phyloP scores from a whole-genome alignment of 2,797 vertebrate genomes.

The Gambelia wislizenii region DNA sequence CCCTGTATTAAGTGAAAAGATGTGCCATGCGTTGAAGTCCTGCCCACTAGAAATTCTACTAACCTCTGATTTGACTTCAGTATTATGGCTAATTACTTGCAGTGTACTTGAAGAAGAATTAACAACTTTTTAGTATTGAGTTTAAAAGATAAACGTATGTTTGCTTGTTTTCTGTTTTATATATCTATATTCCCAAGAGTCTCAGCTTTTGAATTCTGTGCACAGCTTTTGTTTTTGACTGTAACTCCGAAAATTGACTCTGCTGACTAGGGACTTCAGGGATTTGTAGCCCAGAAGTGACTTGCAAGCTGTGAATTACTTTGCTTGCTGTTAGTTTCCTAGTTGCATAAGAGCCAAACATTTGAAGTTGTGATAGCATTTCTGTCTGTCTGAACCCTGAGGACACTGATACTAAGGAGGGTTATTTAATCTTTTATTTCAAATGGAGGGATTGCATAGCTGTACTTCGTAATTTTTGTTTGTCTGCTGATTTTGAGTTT shows the following conservation, averaged over 20 bases:
- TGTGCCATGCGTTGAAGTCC: background rate
- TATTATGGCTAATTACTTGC: background rate
- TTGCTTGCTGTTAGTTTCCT: background rate
- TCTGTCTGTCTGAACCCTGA: rapidly evolving
- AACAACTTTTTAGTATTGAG: too few species aligned
- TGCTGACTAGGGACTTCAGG: too few species aligned
- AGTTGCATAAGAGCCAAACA: background rate
- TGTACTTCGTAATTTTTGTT: background rate
- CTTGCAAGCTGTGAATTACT: background rate
- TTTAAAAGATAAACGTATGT: too few species aligned
- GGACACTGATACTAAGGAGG: background rate
- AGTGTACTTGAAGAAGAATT: background rate
- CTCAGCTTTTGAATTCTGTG: background rate
- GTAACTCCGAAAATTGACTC: background rate
- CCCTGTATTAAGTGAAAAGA: background rate
- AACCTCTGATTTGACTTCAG: background rate
- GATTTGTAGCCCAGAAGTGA: background rate
- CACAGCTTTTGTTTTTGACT: background rate
- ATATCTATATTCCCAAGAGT: background rate
- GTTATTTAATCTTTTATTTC: background rate
- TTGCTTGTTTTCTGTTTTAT: too few species aligned
- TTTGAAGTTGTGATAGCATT: too few species aligned
- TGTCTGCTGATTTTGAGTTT: rapidly evolving
- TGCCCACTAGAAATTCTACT: background rate
- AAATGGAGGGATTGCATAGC: background rate